phyloP scores from a whole-genome alignment of 2,797 vertebrate genomes.

The Aulostomus chinensis region DNA sequence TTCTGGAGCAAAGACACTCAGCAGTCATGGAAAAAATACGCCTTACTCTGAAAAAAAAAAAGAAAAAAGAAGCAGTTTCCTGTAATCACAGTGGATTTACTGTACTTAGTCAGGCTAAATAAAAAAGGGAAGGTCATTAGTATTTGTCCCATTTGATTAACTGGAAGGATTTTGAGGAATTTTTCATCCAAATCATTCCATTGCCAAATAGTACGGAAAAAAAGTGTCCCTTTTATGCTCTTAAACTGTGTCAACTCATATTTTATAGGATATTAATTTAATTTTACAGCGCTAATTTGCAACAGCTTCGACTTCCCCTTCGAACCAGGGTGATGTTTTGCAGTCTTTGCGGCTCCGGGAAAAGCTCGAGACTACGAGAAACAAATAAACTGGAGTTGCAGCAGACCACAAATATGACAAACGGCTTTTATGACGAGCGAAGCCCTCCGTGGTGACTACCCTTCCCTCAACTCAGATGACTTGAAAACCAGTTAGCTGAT shows the following conservation, averaged over 20 bases:
- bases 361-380: no score
- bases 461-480: no score
- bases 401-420: no score
- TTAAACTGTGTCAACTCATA: constrained; percentile 1
- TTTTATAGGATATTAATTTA: constrained; percentile 23
- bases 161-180: constrained; percentile 46
- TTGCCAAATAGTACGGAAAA: constrained; percentile 21
- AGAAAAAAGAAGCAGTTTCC: constrained; percentile 51
- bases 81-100: constrained; percentile 69
- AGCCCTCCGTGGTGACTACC: no score
- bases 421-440: no score
- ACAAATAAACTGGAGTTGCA: no score
- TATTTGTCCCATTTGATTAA: constrained; percentile 69
- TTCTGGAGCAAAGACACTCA: constrained; percentile 41
- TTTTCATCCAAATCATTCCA: constrained; percentile 50
- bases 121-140: constrained; percentile 62
- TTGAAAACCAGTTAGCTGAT: no score
- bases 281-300: no score
- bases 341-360: no score
- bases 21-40: constrained; percentile 61
- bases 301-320: no score
- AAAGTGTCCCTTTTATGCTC: constrained; percentile 12
- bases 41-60: constrained; percentile 34
- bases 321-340: no score
- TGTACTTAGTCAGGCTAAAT: constrained; percentile 66